These are phyloP conservation scores for Muntiacus reevesi DNA, from an alignment of 2,113 vertebrate genomes.

Conservation along the genomic window DNA sequence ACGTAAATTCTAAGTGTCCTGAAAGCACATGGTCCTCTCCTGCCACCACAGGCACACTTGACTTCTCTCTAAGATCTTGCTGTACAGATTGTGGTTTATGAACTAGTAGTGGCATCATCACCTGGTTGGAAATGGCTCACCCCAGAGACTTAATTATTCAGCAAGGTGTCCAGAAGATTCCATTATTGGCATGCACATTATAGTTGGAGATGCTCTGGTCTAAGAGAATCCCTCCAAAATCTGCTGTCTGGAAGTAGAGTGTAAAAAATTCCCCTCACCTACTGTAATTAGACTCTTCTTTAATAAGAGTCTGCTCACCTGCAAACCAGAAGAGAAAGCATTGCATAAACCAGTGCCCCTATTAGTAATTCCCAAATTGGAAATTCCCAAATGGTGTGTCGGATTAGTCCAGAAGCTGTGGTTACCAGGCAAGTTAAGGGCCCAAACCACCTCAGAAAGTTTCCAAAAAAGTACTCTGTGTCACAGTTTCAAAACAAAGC, in stretches of 20 bases:
- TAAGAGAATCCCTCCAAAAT: background rate
- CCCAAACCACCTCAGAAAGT: slow-evolving; percentile 77
- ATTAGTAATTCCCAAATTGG: slow-evolving; percentile 73
- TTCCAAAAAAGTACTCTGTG: slow-evolving; percentile 72
- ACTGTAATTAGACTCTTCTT: background rate
- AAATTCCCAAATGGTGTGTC: slow-evolving; percentile 79
- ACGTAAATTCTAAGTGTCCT: background rate
- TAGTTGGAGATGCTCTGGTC: background rate
- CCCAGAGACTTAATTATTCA: background rate
- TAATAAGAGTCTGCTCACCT: slow-evolving; percentile 71
- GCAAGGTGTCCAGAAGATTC: background rate
- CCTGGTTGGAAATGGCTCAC: background rate
- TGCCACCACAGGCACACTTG: background rate
- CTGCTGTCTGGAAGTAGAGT: background rate
- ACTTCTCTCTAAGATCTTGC: slow-evolving; percentile 61
- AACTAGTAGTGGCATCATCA: background rate
- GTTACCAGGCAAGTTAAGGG: slow-evolving; percentile 77
- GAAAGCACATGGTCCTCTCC: background rate
- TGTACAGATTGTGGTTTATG: slow-evolving; percentile 20
- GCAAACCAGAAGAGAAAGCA: slow-evolving; percentile 49
- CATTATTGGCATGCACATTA: background rate
- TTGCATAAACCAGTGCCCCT: slow-evolving; percentile 64
- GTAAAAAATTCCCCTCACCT: background rate
- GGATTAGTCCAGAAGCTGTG: slow-evolving; percentile 79
- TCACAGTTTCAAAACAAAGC: slow-evolving; percentile 80